Evolutionary conservation across 2,888 invertebrate genomes (phyloP).

Genomic region (Caenorhabditis macrosperma): DNA sequence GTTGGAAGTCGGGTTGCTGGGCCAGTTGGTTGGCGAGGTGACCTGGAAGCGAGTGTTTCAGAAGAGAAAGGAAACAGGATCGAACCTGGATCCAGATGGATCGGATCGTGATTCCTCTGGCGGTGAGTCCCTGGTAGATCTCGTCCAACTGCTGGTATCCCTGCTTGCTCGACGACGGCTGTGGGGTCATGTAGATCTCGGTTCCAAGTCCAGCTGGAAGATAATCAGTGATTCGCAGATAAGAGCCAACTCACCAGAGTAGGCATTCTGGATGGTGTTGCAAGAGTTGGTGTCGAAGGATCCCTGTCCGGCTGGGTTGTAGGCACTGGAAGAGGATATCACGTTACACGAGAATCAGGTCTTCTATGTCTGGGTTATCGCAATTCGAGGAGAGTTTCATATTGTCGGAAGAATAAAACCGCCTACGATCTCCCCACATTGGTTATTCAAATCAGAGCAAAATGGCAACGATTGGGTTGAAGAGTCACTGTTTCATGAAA

Average conservation of each 20-base stretch:
- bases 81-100: conserved; percentile 69
- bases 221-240: no score
- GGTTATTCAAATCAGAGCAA: no score
- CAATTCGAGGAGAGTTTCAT: no score
- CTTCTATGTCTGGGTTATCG: no score
- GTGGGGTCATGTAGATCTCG: conserved; percentile 71
- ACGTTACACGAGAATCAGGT: no score
- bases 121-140: conserved; percentile 62
- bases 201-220: conserved; percentile 66
- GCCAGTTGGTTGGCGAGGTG: conserved; percentile 71
- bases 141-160: conserved; percentile 67
- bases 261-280: conserved; percentile 62
- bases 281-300: conserved; percentile 61
- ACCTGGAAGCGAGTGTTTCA: conserved; percentile 38
- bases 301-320: conserved; percentile 64
- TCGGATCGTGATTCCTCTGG: conserved; percentile 63
- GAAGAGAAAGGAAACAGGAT: no score
- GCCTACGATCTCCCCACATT: no score
- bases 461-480: no score
- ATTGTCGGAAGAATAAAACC: no score
- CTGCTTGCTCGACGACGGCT: conserved; percentile 61
- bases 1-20: conserved; percentile 51
- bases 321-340: no score
- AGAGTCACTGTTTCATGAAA: no score
- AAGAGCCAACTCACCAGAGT: conserved; percentile 45